phyloP scores from a whole-genome alignment of 1,140 invertebrate genomes.

The Ostrea denselamellosa region DNA sequence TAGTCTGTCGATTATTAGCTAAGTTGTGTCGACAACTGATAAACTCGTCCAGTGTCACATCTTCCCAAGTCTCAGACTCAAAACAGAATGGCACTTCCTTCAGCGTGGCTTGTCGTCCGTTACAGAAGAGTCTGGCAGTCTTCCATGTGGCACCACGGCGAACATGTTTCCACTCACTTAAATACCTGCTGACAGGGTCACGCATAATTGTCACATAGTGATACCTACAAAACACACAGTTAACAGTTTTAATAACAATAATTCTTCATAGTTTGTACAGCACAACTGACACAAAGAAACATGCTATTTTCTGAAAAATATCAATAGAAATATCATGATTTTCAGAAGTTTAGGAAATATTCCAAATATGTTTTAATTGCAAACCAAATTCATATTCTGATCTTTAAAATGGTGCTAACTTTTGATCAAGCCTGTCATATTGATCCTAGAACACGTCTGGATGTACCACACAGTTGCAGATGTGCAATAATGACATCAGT shows the following conservation, averaged over 20 bases:
- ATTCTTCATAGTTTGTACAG: too few relatives aligned
- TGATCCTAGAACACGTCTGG: too few relatives aligned
- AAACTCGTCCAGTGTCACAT: slow-evolving; percentile 90
- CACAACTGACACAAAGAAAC: too few relatives aligned
- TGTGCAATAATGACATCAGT: too few relatives aligned
- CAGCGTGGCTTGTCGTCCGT: slow-evolving; percentile 87
- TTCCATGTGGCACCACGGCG: slow-evolving; percentile 98
- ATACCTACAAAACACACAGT: slow-evolving; percentile 83
- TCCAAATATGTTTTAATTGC: too few relatives aligned
- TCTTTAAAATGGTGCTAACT: too few relatives aligned
- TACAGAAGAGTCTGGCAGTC: slow-evolving; percentile 70
- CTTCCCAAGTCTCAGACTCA: slow-evolving; percentile 81
- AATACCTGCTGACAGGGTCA: slow-evolving; percentile 92
- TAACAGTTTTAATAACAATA: neutral
- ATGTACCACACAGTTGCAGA: too few relatives aligned
- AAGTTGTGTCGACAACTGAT: slow-evolving; percentile 94
- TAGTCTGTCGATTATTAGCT: slow-evolving; percentile 96
- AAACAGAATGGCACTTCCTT: slow-evolving; percentile 82
- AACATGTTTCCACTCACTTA: slow-evolving; percentile 97
- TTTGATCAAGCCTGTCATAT: too few relatives aligned
- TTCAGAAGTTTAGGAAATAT: too few relatives aligned
- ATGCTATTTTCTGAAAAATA: too few relatives aligned
- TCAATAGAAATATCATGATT: too few relatives aligned
- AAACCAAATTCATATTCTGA: too few relatives aligned
- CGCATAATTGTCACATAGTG: slow-evolving; percentile 97